phyloP scores from a whole-genome alignment of 2,888 invertebrate genomes.

The Dichetophora obliterata region DNA sequence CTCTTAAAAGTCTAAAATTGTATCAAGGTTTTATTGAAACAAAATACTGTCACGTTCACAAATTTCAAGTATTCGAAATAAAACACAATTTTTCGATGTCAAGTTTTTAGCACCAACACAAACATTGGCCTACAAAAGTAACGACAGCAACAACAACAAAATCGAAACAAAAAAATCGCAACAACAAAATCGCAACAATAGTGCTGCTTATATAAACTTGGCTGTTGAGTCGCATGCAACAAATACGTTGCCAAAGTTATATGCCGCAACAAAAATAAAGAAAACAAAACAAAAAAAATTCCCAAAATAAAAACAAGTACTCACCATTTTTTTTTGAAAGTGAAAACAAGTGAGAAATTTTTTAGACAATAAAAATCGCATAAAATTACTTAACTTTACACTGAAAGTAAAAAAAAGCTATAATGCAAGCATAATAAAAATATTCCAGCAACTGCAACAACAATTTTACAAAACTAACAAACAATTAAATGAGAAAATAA shows the following conservation, averaged over 20 bases:
- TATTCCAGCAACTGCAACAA: background rate
- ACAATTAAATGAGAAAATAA: background rate
- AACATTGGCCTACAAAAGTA: background rate
- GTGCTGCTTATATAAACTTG: slow-evolving; percentile 19
- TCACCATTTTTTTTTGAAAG: slow-evolving; percentile 21
- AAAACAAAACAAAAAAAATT: slow-evolving; percentile 5
- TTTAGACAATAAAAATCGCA: slow-evolving; percentile 30
- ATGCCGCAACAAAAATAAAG: background rate
- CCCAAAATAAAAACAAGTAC: background rate
- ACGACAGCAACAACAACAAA: background rate
- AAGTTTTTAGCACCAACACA: background rate
- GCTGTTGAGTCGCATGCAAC: slow-evolving; percentile 6
- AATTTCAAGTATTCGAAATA: background rate
- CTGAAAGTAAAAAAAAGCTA: slow-evolving; percentile 27
- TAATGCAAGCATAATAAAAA: background rate
- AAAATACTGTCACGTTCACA: background rate
- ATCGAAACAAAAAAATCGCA: background rate
- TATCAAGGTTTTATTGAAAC: background rate
- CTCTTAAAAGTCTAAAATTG: too few relatives aligned
- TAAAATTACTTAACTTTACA: slow-evolving; percentile 39
- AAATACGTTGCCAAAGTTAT: slow-evolving; percentile 35
- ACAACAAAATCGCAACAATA: background rate
- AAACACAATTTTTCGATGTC: slow-evolving; percentile 7
- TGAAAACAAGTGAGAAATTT: slow-evolving; percentile 30
- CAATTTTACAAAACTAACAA: slow-evolving; percentile 1